Base-by-base conservation (phyloP, 2,113 vertebrate genomes). In the Sylvilagus bachmani region DNA sequence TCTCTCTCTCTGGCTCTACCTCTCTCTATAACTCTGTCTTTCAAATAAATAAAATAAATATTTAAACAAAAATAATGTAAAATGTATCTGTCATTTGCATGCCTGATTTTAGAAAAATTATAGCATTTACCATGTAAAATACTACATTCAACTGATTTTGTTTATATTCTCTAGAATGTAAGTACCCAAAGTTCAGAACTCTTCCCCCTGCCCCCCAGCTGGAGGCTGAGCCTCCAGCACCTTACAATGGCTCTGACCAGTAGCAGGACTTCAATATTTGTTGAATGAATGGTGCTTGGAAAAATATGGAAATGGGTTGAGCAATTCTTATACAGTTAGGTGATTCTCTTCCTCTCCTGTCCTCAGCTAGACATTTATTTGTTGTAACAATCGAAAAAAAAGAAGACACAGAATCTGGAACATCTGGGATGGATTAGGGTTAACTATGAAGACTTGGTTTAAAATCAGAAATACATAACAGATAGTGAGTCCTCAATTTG, bases 401-500 rank as follows among this genome's bases (percentile, higher is more conserved):
- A 33, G 17, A 82, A 62, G 25, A 49, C 4, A 6, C 14, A 49
- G 16, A 77, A 77, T 66, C 33, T 51, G 69, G 3, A 14, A 36
- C n/a, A 11, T 1, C 5, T 64, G 24, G 36, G 11, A 90, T 16
- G 51, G 36, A 92, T 61, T 1, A 55, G 38, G 33, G 14, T 17
- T 77, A 89, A 66, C 17, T 21, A 69, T 1, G 1, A 71, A 90
- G 62, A 29, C 17, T 84, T 6, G 2, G 36, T 44, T 29, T 70
- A 55, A 96, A 74, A 71, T 94, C 17, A 86, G 81, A 86, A 78
- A 31, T 73, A 14, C 10, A 4, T 24, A 82, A n/a, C 27, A 36
- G 27, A 75, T 36, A 25, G 36, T 4, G 5, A 71, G 3, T 6
- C 11, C 64, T 83, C 66, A 6, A 14, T 73, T 33, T 70, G 29